phyloP scores from a whole-genome alignment of 2,113 vertebrate species.

The Chrysochloris asiatica region DNA sequence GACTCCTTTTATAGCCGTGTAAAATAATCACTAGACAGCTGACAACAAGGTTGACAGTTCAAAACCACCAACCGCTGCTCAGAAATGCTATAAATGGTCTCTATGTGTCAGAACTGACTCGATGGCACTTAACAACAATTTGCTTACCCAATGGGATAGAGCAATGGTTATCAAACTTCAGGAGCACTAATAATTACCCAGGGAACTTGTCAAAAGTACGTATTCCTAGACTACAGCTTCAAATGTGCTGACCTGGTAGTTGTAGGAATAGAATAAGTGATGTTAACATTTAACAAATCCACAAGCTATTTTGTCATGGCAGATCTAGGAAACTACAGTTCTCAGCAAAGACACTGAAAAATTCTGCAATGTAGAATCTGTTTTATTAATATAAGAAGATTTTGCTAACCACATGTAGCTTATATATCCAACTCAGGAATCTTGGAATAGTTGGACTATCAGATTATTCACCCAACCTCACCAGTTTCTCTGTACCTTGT shows the following conservation, averaged over 20 bases:
- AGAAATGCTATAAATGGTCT: no score
- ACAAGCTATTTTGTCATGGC: no score
- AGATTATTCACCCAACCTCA: background rate
- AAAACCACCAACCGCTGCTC: no score
- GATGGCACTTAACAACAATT: no score
- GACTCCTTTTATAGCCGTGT: no score
- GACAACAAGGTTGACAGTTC: no score
- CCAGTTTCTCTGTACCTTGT: background rate
- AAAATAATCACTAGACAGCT: no score
- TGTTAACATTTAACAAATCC: background rate
- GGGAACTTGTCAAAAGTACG: background rate
- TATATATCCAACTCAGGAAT: background rate
- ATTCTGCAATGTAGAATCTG: accelerated
- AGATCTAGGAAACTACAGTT: background rate
- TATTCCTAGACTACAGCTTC: background rate
- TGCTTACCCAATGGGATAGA: background rate
- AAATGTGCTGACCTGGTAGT: background rate
- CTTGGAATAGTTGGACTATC: background rate
- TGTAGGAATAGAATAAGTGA: background rate
- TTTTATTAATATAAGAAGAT: background rate
- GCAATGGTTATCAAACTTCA: background rate
- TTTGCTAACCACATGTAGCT: background rate
- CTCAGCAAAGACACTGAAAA: background rate
- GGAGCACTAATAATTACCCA: background rate
- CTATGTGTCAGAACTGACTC: no score